Evolutionary conservation across 1,140 invertebrate species (phyloP).

Genomic region (Musca vetustissima): DNA sequence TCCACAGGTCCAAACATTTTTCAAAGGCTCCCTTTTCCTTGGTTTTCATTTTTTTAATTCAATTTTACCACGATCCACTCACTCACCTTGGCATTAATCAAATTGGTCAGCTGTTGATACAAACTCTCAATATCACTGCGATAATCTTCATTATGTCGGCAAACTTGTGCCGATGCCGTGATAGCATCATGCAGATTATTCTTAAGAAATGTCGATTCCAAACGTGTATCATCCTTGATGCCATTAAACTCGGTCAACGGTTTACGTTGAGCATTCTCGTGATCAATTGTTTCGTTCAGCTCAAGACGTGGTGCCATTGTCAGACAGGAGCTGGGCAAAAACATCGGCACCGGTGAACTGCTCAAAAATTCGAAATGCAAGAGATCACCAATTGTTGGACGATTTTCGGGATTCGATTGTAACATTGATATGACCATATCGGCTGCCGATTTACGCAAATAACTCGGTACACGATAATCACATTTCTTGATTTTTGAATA

Average conservation of each 20-base stretch:
- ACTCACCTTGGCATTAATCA: conserved; percentile 59
- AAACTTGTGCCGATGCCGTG: conserved; percentile 55
- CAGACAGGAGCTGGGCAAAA: conserved; percentile 85
- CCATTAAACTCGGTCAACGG: conserved; percentile 72
- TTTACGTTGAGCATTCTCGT: conserved; percentile 57
- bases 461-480: conserved; percentile 73
- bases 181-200: conserved; percentile 57
- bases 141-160: conserved; percentile 50
- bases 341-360: conserved; percentile 74
- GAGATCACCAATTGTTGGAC: conserved; percentile 78
- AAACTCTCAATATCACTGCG: conserved; percentile 61
- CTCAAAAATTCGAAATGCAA: conserved; percentile 71
- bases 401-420: conserved; percentile 76
- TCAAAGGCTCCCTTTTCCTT: too few relatives aligned
- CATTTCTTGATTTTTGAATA: conserved; percentile 91
- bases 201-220: conserved; percentile 51
- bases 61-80: background rate
- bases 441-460: conserved; percentile 70
- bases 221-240: conserved; percentile 43
- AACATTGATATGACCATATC: conserved; percentile 83
- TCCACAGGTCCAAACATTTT: too few relatives aligned
- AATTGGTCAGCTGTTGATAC: conserved; percentile 58
- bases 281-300: conserved; percentile 62
- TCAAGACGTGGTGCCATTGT: conserved; percentile 89
- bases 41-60: background rate